These are phyloP conservation scores for Hyles euphorbiae DNA, from an alignment of 1,140 invertebrate species.

Conservation along the genomic window DNA sequence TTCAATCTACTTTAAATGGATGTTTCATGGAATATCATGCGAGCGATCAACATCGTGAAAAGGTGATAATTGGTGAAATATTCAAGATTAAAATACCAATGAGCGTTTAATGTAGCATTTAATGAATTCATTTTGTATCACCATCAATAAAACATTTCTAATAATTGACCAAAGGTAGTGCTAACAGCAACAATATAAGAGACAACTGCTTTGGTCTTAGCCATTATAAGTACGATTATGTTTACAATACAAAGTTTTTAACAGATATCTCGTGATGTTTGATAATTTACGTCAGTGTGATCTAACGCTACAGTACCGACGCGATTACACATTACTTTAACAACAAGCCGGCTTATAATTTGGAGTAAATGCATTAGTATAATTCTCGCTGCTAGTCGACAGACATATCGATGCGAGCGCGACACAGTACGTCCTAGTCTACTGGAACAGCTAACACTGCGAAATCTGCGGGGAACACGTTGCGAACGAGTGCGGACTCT, in stretches of 20 bases:
- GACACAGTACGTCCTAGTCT: slow-evolving; percentile 24
- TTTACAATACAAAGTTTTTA: slow-evolving; percentile 33
- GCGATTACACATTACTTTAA: slow-evolving; percentile 30
- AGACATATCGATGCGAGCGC: slow-evolving; percentile 20
- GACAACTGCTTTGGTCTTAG: slow-evolving; percentile 66
- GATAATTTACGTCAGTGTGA: slow-evolving; percentile 21
- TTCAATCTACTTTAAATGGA: not conserved
- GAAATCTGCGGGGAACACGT: too few relatives aligned
- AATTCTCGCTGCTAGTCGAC: slow-evolving; percentile 26
- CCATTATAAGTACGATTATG: slow-evolving; percentile 53
- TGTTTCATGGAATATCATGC: not conserved
- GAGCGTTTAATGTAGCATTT: slow-evolving; percentile 25
- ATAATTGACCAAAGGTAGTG: slow-evolving; percentile 74
- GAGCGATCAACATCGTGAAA: not conserved
- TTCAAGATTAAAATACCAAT: slow-evolving; percentile 54
- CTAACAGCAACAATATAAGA: slow-evolving; percentile 62
- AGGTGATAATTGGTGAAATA: slow-evolving; percentile 19
- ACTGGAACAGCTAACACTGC: slow-evolving; percentile 50
- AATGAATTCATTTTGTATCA: slow-evolving; percentile 56
- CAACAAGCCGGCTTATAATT: slow-evolving; percentile 42
- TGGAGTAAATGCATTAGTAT: slow-evolving; percentile 36
- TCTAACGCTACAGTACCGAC: slow-evolving; percentile 25
- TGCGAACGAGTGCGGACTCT: slow-evolving; percentile 4
- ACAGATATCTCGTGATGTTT: slow-evolving; percentile 23
- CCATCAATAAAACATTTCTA: slow-evolving; percentile 60